Percentiles rank a stretch among this genome's conserved stretches.
Evolutionary conservation across 2,113 vertebrate genomes (phyloP).

Genomic region (Charadrius vociferus): DNA sequence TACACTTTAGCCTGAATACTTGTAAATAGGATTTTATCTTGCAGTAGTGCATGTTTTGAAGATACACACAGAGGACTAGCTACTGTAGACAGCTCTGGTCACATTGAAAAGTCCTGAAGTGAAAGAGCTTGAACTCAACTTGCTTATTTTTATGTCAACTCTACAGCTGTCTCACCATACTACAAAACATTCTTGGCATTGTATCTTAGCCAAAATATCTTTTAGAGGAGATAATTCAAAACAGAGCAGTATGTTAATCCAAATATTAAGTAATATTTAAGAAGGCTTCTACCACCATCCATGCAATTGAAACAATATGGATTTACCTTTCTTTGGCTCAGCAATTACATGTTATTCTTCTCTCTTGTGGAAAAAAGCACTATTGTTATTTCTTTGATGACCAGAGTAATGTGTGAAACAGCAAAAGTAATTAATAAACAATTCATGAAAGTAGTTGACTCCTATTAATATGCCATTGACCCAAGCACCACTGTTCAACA

Average conservation of each 20-base stretch:
- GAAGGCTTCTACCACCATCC: not conserved
- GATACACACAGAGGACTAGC: not conserved
- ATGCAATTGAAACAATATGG: not conserved
- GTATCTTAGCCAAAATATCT: not conserved
- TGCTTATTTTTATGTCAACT: not conserved
- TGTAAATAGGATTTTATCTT: not conserved
- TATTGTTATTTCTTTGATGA: constrained; percentile 37
- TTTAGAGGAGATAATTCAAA: not conserved
- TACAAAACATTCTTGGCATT: not conserved
- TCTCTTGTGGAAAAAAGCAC: not conserved
- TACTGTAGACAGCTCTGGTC: not conserved
- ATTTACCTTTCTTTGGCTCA: not conserved
- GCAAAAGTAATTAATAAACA: constrained; percentile 72
- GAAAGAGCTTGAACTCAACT: not conserved
- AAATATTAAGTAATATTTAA: constrained; percentile 1
- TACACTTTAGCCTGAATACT: not conserved
- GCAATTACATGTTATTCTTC: not conserved
- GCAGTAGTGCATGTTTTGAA: not conserved
- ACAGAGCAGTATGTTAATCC: not conserved
- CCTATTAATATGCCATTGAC: constrained; percentile 68
- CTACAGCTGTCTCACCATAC: not conserved
- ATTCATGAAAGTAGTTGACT: constrained; percentile 72
- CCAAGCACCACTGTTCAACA: constrained; percentile 34
- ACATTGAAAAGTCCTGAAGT: not conserved
- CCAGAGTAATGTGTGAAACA: constrained; percentile 40